A percentile compares a stretch with the other conserved stretches of the same genome.
These are phyloP conservation scores for Oncorhynchus masou DNA, from an alignment of 2,113 vertebrate species.

Conservation along the genomic window DNA sequence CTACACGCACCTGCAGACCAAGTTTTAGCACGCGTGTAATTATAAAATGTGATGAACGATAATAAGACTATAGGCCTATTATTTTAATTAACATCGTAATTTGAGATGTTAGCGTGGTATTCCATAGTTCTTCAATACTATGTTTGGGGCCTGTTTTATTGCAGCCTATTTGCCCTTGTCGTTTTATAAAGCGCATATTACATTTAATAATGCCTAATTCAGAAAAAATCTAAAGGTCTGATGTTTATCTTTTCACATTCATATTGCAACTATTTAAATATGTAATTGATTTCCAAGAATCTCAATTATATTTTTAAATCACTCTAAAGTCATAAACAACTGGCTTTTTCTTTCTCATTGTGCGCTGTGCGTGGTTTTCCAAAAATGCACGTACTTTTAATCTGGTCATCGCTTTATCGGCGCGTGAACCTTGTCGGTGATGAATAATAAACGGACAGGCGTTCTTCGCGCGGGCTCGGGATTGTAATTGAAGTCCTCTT, in stretches of 20 bases:
- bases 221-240: no score
- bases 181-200: no score
- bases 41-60: not conserved
- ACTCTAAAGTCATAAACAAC: not conserved
- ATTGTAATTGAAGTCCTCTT: constrained; percentile 76
- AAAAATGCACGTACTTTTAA: constrained; percentile 9
- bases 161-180: no score
- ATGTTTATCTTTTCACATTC: no score
- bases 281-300: not conserved
- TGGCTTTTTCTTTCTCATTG: not conserved
- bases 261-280: no score
- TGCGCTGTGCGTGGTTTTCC: not conserved
- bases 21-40: not conserved
- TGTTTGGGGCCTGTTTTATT: no score
- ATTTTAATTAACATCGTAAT: not conserved
- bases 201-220: no score
- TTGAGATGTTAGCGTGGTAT: not conserved
- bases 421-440: constrained; percentile 58
- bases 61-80: not conserved
- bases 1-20: constrained; percentile 45
- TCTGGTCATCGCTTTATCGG: constrained; percentile 42
- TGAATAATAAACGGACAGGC: constrained; percentile 80
- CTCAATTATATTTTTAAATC: not conserved
- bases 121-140: no score
- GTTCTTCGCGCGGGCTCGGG: constrained; percentile 40